Percentiles rank a stretch among this genome's conserved stretches.
These are phyloP conservation scores for Paramormyrops kingsleyae DNA, from an alignment of 2,113 vertebrate species.

Conservation along the genomic window DNA sequence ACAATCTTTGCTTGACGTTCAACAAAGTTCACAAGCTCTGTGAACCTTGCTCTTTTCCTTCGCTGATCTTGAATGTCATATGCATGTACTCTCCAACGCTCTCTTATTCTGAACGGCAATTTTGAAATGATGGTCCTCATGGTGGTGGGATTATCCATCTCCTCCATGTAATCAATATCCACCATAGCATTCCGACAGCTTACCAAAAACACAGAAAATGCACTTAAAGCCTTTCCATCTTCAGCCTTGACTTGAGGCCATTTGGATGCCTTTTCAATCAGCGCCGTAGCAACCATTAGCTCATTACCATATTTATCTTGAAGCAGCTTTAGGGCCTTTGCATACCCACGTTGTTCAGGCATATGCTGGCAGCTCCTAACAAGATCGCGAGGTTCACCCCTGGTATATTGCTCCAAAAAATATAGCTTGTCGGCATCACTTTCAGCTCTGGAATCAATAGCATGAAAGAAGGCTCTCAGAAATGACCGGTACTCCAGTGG, in stretches of 20 bases:
- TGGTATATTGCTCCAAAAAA: conserved; percentile 25
- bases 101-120: background rate
- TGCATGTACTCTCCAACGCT: background rate
- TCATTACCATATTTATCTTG: conserved; percentile 21
- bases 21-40: background rate
- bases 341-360: conserved; percentile 7
- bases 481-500: too few relatives aligned
- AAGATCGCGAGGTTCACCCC: conserved; percentile 13
- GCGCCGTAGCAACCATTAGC: background rate
- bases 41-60: background rate
- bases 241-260: conserved; percentile 15
- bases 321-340: conserved; percentile 9
- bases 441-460: background rate
- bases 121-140: background rate
- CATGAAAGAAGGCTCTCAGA: background rate
- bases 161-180: conserved; percentile 2
- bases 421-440: background rate
- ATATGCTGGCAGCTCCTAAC: conserved; percentile 23
- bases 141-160: background rate
- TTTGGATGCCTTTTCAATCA: conserved; percentile 12
- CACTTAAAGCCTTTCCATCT: conserved; percentile 5
- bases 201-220: conserved; percentile 8
- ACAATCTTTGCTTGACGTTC: background rate
- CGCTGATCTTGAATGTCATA: background rate
- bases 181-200: background rate